Base-by-base conservation (phyloP, 2,797 vertebrate genomes). In the Hyperoplus lanceolatus region DNA sequence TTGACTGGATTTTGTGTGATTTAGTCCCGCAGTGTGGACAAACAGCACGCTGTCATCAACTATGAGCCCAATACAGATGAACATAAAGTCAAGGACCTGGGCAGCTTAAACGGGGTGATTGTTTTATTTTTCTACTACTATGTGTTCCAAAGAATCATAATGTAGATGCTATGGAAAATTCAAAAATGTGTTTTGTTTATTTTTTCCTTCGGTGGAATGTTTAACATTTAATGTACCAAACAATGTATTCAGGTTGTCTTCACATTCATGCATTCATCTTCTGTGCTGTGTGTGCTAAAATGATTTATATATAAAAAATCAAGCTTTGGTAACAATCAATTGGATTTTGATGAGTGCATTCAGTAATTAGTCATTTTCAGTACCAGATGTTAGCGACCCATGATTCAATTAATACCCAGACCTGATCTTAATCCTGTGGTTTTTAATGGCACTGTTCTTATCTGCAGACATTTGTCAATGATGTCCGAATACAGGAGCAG, bases 41-140 rank as follows among this genome's bases (percentile, higher is more conserved):
- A 99, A 81, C 98, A 99, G 49, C 98, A 99, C n/a, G 98, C 97
- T 5, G 97, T 99, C 68, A 96, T 99, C 91, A 99, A 99, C 94
- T 99, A 99, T 13, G 97, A 99, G 85, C 88, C 95, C 0, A 93
- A 95, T 51, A 76, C 94, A 0, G 98, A 99, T 38, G 96, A 98
- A 60, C 98, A 99, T 60, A 94, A 97, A 90, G 98, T 99, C 5
- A 99, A 99, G 82, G 98, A 99, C 91, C 94, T 99, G 90, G 98
- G 98, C 85, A 99, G 98, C 84, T 93, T 99, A 54, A 99, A 99
- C 76, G 98, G 98, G 94, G 98, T 98, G 92, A 97, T 96, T 94
- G 61, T 82, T 11, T n/a, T 21, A 7, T 42, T n/a, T 15, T 8
- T 77, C 0, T 49, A 10, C 3, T 16, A 2, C 39, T 39, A 8